phyloP scores from a whole-genome alignment of 2,888 invertebrate species.

The Amphipoea oculea region DNA sequence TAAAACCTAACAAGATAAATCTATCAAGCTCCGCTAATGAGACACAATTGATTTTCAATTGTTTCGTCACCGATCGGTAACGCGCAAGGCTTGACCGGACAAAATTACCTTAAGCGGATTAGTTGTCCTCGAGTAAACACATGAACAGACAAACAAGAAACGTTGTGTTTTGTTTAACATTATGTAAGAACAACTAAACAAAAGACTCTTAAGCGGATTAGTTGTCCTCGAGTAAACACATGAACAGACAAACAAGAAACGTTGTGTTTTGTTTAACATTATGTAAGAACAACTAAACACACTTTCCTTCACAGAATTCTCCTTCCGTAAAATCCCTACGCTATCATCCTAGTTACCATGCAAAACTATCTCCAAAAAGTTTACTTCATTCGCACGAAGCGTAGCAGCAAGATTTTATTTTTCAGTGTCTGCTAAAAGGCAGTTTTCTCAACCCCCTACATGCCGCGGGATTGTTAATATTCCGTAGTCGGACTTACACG shows the following conservation, averaged over 20 bases:
- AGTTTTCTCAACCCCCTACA: conserved; percentile 73
- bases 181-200: too few species aligned
- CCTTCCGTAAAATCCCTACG: conserved; percentile 3
- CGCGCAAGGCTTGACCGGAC: too few species aligned
- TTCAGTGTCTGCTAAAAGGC: conserved; percentile 81
- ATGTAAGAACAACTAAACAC: not conserved
- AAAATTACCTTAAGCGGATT: too few species aligned
- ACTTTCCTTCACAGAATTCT: not conserved
- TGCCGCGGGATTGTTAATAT: conserved; percentile 77
- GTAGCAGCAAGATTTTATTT: conserved; percentile 75
- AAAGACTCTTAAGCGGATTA: too few species aligned
- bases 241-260: not conserved
- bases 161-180: too few species aligned
- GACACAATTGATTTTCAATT: too few species aligned
- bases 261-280: not conserved
- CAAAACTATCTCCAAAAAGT: conserved; percentile 65
- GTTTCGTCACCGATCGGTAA: too few species aligned
- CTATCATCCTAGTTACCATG: conserved; percentile 52
- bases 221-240: too few species aligned
- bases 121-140: too few species aligned
- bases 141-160: too few species aligned
- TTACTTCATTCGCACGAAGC: conserved; percentile 71
- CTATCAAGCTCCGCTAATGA: too few species aligned
- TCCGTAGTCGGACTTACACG: conserved; percentile 75
- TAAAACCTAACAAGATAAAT: not conserved